These are phyloP conservation scores for Tetragonula carbonaria DNA, from an alignment of 2,888 invertebrate genomes.

Conservation along the genomic window DNA sequence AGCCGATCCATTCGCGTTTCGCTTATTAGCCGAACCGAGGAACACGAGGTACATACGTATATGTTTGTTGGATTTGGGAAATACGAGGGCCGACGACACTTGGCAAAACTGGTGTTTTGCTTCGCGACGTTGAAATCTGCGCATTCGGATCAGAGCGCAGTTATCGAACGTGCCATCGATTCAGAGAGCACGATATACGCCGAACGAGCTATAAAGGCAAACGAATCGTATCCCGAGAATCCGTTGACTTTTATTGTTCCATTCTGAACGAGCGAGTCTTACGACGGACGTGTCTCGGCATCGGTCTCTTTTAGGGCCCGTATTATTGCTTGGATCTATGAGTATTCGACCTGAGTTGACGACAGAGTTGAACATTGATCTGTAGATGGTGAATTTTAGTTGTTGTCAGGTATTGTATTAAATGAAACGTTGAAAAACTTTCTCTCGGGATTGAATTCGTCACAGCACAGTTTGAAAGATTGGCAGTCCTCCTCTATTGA, in stretches of 20 bases:
- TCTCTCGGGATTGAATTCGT: too few relatives aligned
- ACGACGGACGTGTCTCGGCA: conserved; percentile 47
- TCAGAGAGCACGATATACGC: conserved; percentile 19
- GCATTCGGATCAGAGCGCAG: conserved; percentile 28
- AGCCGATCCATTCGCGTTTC: neutral
- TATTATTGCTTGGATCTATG: too few relatives aligned
- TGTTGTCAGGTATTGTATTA: too few relatives aligned
- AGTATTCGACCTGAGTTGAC: too few relatives aligned
- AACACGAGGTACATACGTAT: neutral
- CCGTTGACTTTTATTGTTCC: conserved; percentile 62
- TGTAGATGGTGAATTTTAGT: too few relatives aligned
- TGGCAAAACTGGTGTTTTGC: conserved; percentile 9
- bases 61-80: neutral
- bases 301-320: conserved; percentile 40
- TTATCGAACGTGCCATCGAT: conserved; percentile 29
- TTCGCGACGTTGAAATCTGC: conserved; percentile 39
- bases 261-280: conserved; percentile 47
- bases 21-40: neutral
- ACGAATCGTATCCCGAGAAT: conserved; percentile 4
- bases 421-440: too few relatives aligned
- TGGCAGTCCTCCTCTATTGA: too few relatives aligned
- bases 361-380: too few relatives aligned
- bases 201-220: conserved; percentile 18
- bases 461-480: too few relatives aligned
- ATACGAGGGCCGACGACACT: neutral